Conservation (phyloP, 1,140 invertebrate species). For the Orius laevigatus region DNA sequence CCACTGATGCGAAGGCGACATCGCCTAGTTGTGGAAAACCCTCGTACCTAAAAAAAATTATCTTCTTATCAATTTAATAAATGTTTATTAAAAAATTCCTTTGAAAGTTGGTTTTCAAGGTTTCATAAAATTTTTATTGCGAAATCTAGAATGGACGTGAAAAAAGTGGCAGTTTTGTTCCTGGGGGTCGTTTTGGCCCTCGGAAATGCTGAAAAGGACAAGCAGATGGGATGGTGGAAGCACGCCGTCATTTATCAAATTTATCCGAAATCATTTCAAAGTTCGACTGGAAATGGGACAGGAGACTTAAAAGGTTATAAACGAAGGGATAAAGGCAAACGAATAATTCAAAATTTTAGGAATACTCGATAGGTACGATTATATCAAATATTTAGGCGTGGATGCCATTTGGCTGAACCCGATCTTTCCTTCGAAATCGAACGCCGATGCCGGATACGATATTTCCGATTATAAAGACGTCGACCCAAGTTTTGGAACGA, state of each 20-base stretch:
- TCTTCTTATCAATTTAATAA: too few relatives aligned
- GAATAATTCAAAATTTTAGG: constrained; percentile 5
- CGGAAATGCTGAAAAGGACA: background rate
- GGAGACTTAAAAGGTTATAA: constrained; percentile 46
- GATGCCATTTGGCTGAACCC: constrained; percentile 49
- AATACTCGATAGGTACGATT: constrained; percentile 32
- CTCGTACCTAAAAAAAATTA: too few relatives aligned
- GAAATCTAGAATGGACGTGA: too few relatives aligned
- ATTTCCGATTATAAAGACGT: constrained; percentile 54
- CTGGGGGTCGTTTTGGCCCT: too few relatives aligned
- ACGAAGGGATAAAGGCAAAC: too few relatives aligned
- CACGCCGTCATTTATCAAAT: constrained; percentile 57
- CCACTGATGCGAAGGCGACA: too few relatives aligned
- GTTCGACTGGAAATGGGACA: constrained; percentile 57
- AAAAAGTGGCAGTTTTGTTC: too few relatives aligned
- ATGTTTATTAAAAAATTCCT: too few relatives aligned
- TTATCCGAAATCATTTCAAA: constrained; percentile 61
- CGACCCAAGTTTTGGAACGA: constrained; percentile 50
- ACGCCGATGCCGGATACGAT: constrained; percentile 49
- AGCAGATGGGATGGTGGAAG: constrained; percentile 44
- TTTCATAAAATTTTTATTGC: too few relatives aligned
- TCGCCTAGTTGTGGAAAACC: too few relatives aligned
- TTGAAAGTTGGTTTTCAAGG: too few relatives aligned
- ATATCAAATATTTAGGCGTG: constrained; percentile 45
- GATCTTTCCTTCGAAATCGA: constrained; percentile 37